Evolutionary conservation across 2,113 vertebrate genomes (phyloP).

Genomic region (Notechis scutatus): DNA sequence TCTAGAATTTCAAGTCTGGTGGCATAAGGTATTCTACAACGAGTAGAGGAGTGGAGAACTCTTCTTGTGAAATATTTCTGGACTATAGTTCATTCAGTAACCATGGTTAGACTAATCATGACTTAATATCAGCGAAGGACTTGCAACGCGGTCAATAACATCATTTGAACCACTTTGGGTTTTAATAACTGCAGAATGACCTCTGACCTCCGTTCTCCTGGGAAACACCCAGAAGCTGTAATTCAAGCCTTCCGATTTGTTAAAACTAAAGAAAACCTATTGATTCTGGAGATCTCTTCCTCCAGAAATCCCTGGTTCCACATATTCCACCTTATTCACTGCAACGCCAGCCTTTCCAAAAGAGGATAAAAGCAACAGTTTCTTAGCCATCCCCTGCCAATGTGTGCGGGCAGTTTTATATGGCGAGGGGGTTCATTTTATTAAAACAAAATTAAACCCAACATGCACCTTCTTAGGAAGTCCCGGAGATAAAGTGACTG

Average conservation of each 20-base stretch:
- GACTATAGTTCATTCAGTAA: background rate
- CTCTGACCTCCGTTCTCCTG: background rate
- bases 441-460: background rate
- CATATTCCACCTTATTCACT: background rate
- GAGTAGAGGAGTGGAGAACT: too few species aligned
- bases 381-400: background rate
- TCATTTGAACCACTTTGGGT: background rate
- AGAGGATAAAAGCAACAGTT: background rate
- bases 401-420: background rate
- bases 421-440: background rate
- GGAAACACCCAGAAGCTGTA: background rate
- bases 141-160: background rate
- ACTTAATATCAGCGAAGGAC: background rate
- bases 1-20: too few species aligned
- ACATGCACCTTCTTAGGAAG: background rate
- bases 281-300: background rate
- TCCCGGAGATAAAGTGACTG: too few species aligned
- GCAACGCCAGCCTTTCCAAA: background rate
- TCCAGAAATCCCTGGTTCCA: background rate
- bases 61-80: too few species aligned
- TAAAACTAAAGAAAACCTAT: background rate
- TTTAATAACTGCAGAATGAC: background rate
- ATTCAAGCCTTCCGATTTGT: background rate
- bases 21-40: too few species aligned
- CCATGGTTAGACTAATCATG: background rate